These are phyloP conservation scores for Leptosomus discolor DNA, from an alignment of 2,113 vertebrate species.

Conservation along the genomic window DNA sequence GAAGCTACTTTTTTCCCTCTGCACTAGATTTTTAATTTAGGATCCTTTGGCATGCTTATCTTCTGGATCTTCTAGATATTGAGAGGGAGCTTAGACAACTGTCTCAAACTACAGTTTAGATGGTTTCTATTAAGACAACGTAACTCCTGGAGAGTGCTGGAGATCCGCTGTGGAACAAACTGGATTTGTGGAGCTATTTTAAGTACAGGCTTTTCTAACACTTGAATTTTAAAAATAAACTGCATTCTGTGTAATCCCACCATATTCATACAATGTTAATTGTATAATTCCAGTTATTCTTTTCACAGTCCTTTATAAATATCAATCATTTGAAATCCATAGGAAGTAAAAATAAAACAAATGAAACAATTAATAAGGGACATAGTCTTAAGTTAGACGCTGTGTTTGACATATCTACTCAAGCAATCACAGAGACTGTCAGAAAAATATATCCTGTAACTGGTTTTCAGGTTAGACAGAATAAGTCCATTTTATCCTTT, in stretches of 20 bases:
- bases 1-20: background rate
- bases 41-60: background rate
- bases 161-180: background rate
- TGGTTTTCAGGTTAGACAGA: slow-evolving; percentile 7
- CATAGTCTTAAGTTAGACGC: background rate
- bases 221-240: background rate
- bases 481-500: slow-evolving; percentile 32
- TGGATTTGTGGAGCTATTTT: background rate
- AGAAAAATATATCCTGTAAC: slow-evolving; percentile 21
- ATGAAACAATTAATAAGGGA: background rate
- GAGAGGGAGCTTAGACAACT: background rate
- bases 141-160: background rate
- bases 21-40: background rate
- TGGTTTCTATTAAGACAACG: background rate
- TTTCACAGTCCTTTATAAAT: background rate
- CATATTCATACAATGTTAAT: background rate
- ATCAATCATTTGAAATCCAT: rapidly evolving
- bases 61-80: background rate
- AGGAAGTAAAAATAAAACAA: background rate
- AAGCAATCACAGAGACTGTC: background rate
- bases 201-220: background rate
- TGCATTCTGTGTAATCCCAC: background rate
- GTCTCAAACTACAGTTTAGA: background rate
- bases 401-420: background rate
- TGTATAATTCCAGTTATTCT: background rate